Evolutionary conservation across 2,797 vertebrate species (phyloP).

Genomic region (Scolopax rusticola): DNA sequence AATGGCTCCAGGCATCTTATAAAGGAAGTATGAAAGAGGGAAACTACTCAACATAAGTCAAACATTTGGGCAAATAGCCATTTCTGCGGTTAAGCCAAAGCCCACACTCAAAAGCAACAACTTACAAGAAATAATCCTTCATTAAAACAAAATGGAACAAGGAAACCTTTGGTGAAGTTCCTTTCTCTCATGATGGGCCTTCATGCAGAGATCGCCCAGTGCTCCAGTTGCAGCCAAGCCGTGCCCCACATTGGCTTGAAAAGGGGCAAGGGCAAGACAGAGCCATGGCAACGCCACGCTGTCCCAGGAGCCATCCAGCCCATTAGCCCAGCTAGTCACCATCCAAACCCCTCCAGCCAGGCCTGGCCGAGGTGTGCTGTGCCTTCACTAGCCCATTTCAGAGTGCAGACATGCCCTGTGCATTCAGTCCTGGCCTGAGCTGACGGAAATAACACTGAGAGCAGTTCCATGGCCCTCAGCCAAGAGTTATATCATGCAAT

Average conservation of each 20-base stretch:
- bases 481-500: constrained; percentile 43
- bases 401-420: neutral
- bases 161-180: neutral
- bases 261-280: rapidly evolving
- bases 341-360: neutral
- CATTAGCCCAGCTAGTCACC: neutral
- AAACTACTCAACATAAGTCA: neutral
- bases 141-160: neutral
- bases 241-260: rapidly evolving
- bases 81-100: neutral
- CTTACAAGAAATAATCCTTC: neutral
- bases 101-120: neutral
- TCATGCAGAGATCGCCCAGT: neutral
- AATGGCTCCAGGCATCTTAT: neutral
- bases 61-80: neutral
- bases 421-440: neutral
- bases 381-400: neutral
- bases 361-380: neutral
- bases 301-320: neutral
- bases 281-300: rapidly evolving
- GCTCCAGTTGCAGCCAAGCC: neutral
- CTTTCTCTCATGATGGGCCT: neutral
- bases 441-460: neutral
- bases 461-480: neutral
- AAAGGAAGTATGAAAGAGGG: neutral